Base-by-base conservation (phyloP, 2,888 invertebrate genomes). In the Pseudococcus longispinus region DNA sequence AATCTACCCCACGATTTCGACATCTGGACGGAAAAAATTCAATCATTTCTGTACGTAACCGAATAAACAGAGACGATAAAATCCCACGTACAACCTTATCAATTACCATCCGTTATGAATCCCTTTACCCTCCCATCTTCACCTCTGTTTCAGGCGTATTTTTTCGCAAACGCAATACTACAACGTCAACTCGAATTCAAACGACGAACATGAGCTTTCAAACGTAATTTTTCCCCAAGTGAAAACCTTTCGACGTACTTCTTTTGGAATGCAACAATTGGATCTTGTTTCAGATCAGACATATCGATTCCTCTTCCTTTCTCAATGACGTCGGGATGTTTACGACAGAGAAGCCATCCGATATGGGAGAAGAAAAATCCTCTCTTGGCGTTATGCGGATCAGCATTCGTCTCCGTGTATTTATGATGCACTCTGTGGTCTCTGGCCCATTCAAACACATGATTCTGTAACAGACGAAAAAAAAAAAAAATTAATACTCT, bases 291-390 rank as follows among this genome's bases (percentile, higher is more conserved):
- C 88, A 98, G 92, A 91, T 98, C 98, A 84, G 94, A 95, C 88
- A 97, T 90, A 90, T 98, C 97, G 37, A 98, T 93, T 80, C 94
- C 93, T 89, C 96, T 95, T 90, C 98, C 98, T 91, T 97, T 97
- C 88, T 92, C 93, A 90, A 94, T 95, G 60, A 98, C 96, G 88
- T 96, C 95, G 0, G 96, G 96, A 90, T 98, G 98, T 91, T 98
- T 98, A 89, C 94, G 93, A 89, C 95, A 95, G 87, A 98, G 91
- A 88, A 98, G 92, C 98, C 98, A 98, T 88, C 98, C 98, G 89
- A 98, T 93, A 91, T 98, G 98, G 0, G 98, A 94, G 92, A 98
- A 98, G 93, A 98, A 98, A 92, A 98, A 97, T 13, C 98, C 98
- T 37, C 97, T 93, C 85, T 91, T 96, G 1, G 97, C 96, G 90